phyloP scores from a whole-genome alignment of 2,113 vertebrate species.

The Dasypus novemcinctus region DNA sequence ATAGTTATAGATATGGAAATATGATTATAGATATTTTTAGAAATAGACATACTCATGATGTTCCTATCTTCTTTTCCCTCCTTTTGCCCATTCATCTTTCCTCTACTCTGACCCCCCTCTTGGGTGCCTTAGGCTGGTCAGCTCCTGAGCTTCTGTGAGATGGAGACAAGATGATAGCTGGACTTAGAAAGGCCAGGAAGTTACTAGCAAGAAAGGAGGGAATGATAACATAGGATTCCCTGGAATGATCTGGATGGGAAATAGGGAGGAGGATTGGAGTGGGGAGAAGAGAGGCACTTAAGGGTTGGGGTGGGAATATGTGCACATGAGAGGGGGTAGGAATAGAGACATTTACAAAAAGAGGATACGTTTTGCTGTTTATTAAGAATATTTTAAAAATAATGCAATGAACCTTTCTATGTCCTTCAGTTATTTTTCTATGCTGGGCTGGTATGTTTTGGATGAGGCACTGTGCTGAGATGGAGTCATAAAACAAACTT shows the following conservation, averaged over 20 bases:
- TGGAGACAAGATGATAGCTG: neutral
- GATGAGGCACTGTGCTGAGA: neutral
- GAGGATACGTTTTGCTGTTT: neutral
- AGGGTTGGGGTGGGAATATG: rapidly evolving
- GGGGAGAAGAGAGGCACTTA: neutral
- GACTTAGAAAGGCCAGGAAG: neutral
- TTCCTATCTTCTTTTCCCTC: neutral
- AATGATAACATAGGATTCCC: neutral
- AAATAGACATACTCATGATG: neutral
- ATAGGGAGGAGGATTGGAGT: too few species aligned
- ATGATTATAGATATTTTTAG: neutral
- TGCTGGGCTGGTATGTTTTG: neutral
- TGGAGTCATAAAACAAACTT: neutral
- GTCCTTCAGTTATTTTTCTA: neutral
- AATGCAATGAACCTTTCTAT: neutral
- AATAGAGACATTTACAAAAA: neutral
- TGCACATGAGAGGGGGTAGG: neutral
- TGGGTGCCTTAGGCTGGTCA: neutral
- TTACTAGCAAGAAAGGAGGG: neutral
- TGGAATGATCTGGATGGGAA: neutral
- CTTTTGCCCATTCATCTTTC: neutral
- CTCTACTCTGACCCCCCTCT: neutral
- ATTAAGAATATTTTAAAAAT: neutral
- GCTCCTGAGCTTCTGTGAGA: neutral
- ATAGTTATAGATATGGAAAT: neutral